phyloP scores from a whole-genome alignment of 2,797 vertebrate species.

The Sebastes vulpes region DNA sequence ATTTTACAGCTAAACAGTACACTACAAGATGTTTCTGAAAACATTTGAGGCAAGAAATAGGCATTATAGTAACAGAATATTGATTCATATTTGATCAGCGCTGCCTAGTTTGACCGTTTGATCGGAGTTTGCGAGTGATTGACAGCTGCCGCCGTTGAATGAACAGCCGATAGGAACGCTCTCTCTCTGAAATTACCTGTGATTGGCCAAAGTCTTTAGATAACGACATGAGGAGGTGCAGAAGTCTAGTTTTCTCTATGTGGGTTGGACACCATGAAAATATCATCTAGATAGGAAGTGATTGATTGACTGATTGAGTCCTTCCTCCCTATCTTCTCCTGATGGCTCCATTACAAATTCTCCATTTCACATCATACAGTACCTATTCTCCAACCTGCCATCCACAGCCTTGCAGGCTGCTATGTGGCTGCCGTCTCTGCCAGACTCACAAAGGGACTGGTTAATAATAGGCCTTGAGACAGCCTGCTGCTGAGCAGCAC shows the following conservation, averaged over 20 bases:
- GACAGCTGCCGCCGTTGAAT: no score
- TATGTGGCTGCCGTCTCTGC: constrained; percentile 38
- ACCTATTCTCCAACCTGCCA: constrained; percentile 58
- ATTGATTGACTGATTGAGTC: constrained; percentile 20
- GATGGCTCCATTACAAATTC: constrained; percentile 58
- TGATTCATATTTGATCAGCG: no score
- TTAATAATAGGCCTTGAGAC: constrained; percentile 81
- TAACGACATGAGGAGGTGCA: no score
- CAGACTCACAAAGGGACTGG: constrained; percentile 55
- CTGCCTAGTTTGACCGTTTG: no score
- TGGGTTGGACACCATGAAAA: not conserved
- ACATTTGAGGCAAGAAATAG: no score
- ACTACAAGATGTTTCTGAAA: no score
- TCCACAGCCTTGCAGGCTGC: constrained; percentile 20
- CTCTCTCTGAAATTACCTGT: no score
- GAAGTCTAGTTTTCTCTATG: not conserved
- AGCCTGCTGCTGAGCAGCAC: constrained; percentile 66
- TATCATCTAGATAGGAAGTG: not conserved
- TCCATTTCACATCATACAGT: constrained; percentile 40
- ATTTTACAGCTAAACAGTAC: no score
- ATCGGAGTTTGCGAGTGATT: no score
- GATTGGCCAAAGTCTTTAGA: no score
- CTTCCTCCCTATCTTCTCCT: constrained; percentile 29
- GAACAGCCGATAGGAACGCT: no score
- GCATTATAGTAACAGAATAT: no score